Percentiles rank a stretch among this genome's conserved stretches.
These are phyloP conservation scores for Tragelaphus imberbis DNA, from an alignment of 2,113 vertebrate species.

Conservation along the genomic window DNA sequence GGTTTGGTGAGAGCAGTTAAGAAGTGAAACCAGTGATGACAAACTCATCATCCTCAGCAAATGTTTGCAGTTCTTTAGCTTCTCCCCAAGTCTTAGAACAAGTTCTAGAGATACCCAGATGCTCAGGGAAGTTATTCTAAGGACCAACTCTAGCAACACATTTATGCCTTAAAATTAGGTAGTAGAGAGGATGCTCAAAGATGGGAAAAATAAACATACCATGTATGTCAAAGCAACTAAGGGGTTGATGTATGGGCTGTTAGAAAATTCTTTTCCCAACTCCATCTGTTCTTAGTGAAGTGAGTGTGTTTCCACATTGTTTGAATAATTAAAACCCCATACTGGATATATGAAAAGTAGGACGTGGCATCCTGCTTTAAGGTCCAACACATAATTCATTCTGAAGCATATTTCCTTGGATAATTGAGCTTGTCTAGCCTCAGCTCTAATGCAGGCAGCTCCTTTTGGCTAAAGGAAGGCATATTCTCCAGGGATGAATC, in stretches of 20 bases:
- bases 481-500: background rate
- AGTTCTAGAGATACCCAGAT: background rate
- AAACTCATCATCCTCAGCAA: background rate
- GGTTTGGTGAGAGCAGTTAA: background rate
- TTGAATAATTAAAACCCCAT: slow-evolving; percentile 23
- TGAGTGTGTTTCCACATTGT: background rate
- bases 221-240: background rate
- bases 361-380: background rate
- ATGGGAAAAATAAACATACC: background rate
- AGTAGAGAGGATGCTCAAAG: background rate
- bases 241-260: background rate
- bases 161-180: background rate
- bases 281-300: background rate
- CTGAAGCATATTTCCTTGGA: slow-evolving; percentile 16
- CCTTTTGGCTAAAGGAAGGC: background rate
- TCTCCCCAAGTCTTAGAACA: background rate
- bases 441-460: background rate
- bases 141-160: background rate
- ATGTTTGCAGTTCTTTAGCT: background rate
- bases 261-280: slow-evolving; percentile 24
- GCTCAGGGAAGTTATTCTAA: background rate
- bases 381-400: background rate
- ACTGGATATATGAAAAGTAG: background rate
- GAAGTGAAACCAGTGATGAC: background rate
- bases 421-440: background rate